Evolutionary conservation across 92 coral and sea anemone species (phyloP).

Genomic region (Siderastrea radians): DNA sequence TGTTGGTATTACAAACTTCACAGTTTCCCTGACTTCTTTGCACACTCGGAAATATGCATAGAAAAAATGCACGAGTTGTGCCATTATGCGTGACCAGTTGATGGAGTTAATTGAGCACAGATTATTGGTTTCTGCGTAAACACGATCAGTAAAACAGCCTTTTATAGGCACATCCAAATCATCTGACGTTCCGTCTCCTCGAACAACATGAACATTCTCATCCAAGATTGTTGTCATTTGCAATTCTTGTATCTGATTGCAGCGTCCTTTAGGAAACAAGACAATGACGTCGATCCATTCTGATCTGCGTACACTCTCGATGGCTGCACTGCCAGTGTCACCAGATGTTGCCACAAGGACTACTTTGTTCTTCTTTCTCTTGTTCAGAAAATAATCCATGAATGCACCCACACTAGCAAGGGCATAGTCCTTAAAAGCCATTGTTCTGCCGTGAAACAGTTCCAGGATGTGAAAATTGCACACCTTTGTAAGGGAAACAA

Average conservation of each 20-base stretch:
- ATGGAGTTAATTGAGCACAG: slow-evolving; percentile 85
- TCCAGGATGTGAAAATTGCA: slow-evolving; percentile 75
- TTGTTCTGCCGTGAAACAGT: slow-evolving; percentile 94
- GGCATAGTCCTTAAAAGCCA: slow-evolving; percentile 94
- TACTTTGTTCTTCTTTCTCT: slow-evolving; percentile 70
- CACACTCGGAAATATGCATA: slow-evolving; percentile 88
- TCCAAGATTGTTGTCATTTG: slow-evolving; percentile 94
- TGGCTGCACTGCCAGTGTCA: slow-evolving; percentile 98
- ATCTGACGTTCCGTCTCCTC: slow-evolving; percentile 87
- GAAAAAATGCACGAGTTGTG: slow-evolving; percentile 85
- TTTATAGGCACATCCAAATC: slow-evolving; percentile 81
- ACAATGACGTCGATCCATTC: slow-evolving; percentile 77
- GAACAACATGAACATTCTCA: slow-evolving; percentile 82
- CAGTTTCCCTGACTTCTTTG: slow-evolving; percentile 64
- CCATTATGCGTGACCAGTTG: slow-evolving; percentile 90
- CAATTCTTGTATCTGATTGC: slow-evolving; percentile 82
- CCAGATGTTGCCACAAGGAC: slow-evolving; percentile 88
- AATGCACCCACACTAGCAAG: slow-evolving; percentile 78
- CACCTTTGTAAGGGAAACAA: slow-evolving; percentile 69
- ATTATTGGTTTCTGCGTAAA: slow-evolving; percentile 60
- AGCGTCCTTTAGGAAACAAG: slow-evolving; percentile 85
- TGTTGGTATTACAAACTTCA: slow-evolving; percentile 86
- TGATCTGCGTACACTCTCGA: slow-evolving; percentile 78
- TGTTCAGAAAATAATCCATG: slow-evolving; percentile 81
- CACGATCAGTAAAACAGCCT: slow-evolving; percentile 65